Conservation (phyloP, 2,797 vertebrate genomes). For the Tiaroga cobitis region DNA sequence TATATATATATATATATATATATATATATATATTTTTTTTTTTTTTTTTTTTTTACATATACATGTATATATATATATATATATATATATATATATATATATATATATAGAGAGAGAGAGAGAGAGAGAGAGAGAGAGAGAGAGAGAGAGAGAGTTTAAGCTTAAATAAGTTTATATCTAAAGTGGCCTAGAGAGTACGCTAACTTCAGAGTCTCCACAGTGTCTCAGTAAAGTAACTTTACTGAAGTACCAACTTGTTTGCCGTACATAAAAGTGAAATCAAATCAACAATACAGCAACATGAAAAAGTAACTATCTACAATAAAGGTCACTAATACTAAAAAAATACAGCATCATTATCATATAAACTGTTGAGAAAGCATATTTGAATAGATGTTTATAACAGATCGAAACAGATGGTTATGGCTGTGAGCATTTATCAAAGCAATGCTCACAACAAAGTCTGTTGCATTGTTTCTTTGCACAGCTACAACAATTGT, state of each 20-base stretch:
- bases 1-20: too few relatives aligned
- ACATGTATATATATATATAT: too few relatives aligned
- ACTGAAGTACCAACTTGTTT: neutral
- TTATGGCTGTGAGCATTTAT: neutral
- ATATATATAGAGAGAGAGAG: too few relatives aligned
- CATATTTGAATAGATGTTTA: neutral
- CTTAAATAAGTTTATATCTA: neutral
- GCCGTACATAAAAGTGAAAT: neutral
- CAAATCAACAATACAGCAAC: neutral
- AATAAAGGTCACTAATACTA: neutral
- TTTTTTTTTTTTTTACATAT: too few relatives aligned
- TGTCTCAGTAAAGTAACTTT: neutral
- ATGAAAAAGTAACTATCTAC: neutral
- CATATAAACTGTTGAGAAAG: neutral
- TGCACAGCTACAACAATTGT: slow-evolving; percentile 18
- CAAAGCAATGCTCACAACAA: neutral
- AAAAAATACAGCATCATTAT: neutral
- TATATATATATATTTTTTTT: too few relatives aligned
- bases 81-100: too few relatives aligned
- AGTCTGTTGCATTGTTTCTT: neutral
- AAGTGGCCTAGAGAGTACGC: neutral
- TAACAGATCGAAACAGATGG: neutral
- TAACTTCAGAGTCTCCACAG: neutral
- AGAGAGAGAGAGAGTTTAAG: neutral
- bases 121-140: neutral